Evolutionary conservation across 2,113 vertebrate species (phyloP).

Genomic region (Serilophus lunatus): DNA sequence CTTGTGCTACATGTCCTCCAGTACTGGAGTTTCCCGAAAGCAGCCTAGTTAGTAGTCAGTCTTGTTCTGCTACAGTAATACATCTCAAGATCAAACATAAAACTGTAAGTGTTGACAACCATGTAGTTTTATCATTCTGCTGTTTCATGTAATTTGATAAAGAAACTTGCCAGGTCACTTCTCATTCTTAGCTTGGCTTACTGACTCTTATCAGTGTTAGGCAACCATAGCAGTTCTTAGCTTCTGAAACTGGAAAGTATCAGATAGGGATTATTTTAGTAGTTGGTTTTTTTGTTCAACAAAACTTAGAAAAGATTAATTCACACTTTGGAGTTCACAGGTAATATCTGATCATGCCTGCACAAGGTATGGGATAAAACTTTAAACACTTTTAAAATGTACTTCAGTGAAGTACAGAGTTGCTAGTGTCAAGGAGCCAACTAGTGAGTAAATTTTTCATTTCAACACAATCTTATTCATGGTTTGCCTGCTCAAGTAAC

Average conservation of each 20-base stretch:
- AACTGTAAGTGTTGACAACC: background rate
- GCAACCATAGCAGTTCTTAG: background rate
- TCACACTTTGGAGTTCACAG: background rate
- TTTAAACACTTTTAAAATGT: background rate
- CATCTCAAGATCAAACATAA: background rate
- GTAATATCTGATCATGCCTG: background rate
- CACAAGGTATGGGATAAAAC: background rate
- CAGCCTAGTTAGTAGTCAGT: background rate
- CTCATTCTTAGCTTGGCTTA: background rate
- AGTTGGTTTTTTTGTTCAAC: background rate
- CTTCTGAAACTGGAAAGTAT: background rate
- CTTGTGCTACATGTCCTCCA: background rate
- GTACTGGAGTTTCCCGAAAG: background rate
- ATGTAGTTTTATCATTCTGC: background rate
- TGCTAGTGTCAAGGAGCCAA: background rate
- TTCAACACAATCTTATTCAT: constrained; percentile 31
- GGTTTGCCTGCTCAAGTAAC: constrained; percentile 20
- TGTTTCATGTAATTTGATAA: background rate
- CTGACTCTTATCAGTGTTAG: background rate
- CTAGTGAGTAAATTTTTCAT: background rate
- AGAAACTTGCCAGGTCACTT: background rate
- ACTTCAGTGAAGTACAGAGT: background rate
- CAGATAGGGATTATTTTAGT: background rate
- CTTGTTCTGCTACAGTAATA: background rate
- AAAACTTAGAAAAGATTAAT: background rate